Evolutionary conservation across 1,140 invertebrate species (phyloP).

Genomic region (Teleogryllus occipitalis): DNA sequence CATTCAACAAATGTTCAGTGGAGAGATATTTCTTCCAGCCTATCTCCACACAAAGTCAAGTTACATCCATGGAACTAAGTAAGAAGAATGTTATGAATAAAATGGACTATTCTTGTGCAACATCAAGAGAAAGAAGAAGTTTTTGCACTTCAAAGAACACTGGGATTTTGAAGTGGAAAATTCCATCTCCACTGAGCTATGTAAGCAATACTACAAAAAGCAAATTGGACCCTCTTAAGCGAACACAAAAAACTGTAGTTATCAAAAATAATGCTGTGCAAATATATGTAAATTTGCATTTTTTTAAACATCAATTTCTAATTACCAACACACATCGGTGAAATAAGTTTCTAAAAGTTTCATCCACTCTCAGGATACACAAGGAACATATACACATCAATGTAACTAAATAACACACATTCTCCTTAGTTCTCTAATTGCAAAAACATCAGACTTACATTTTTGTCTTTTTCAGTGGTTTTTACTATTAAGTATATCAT

Average conservation of each 20-base stretch:
- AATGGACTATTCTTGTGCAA: too few relatives aligned
- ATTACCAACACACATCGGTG: background rate
- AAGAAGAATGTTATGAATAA: too few relatives aligned
- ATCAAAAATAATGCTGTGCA: constrained; percentile 5
- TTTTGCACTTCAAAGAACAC: too few relatives aligned
- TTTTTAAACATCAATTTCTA: background rate
- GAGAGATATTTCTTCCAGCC: too few relatives aligned
- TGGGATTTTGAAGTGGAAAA: too few relatives aligned
- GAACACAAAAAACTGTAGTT: background rate
- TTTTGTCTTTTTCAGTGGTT: background rate
- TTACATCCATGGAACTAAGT: too few relatives aligned
- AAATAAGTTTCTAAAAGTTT: background rate
- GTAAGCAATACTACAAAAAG: background rate
- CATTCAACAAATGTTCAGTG: too few relatives aligned
- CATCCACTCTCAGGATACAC: background rate
- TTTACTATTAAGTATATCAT: too few relatives aligned
- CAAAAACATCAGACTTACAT: background rate
- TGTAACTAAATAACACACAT: background rate
- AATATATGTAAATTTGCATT: background rate
- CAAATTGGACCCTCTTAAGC: background rate
- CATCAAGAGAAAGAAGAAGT: too few relatives aligned
- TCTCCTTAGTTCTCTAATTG: background rate
- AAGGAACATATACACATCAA: background rate
- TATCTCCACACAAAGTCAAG: too few relatives aligned
- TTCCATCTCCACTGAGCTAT: background rate